These are phyloP conservation scores for Ceratoteleas bidentatus DNA, from an alignment of 1,140 invertebrate genomes.

Conservation along the genomic window DNA sequence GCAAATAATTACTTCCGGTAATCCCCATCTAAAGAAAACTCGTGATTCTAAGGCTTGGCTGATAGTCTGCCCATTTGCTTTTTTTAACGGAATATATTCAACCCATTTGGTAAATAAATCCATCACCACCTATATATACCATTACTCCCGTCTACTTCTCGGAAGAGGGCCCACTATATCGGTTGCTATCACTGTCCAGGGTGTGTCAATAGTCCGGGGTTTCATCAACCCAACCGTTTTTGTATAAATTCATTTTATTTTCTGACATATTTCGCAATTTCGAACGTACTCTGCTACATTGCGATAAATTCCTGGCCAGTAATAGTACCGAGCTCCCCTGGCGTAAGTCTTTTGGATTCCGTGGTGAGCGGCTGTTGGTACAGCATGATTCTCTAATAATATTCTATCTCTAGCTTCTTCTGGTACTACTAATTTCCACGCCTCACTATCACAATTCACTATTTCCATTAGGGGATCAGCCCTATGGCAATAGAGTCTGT, in stretches of 20 bases:
- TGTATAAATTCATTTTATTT: background rate
- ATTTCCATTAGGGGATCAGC: background rate
- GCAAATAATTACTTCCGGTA: too few relatives aligned
- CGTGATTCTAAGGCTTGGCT: too few relatives aligned
- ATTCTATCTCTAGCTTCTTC: background rate
- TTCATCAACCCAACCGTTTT: too few relatives aligned
- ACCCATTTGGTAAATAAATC: too few relatives aligned
- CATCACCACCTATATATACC: too few relatives aligned
- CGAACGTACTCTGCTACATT: background rate
- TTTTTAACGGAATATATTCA: too few relatives aligned
- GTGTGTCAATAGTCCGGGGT: too few relatives aligned
- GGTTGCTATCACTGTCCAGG: too few relatives aligned
- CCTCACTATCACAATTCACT: background rate
- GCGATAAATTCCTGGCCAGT: background rate
- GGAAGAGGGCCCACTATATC: too few relatives aligned
- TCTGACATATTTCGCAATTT: background rate
- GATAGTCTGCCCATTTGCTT: too few relatives aligned
- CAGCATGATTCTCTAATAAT: background rate
- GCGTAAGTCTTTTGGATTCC: background rate
- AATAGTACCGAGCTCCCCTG: background rate
- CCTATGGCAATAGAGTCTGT: background rate
- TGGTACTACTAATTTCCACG: slow-evolving; percentile 8
- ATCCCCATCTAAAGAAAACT: too few relatives aligned
- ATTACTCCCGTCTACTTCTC: too few relatives aligned
- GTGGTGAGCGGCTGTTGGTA: background rate